Evolutionary conservation across 2,797 vertebrate species (phyloP).

Genomic region (Schizothorax lantsangensis): DNA sequence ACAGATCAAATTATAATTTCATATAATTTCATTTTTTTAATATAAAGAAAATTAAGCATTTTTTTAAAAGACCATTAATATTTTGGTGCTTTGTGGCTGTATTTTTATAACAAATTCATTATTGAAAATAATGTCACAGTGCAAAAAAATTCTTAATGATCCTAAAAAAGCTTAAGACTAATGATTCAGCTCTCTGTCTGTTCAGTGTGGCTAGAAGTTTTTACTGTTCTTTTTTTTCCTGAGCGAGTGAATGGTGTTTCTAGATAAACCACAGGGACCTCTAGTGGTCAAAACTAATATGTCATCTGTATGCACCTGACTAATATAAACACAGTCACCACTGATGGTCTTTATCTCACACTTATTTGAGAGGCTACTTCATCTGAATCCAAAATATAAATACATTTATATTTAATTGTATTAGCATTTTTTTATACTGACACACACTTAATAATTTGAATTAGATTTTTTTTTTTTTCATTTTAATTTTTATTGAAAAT

Average conservation of each 20-base stretch:
- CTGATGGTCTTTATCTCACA: not conserved
- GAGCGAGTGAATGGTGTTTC: not conserved
- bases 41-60: not conserved
- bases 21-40: not conserved
- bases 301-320: not conserved
- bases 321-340: not conserved
- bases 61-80: not conserved
- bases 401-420: not conserved
- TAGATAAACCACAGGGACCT: slow-evolving; percentile 29
- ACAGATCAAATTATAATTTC: not conserved
- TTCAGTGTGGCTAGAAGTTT: not conserved
- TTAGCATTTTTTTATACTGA: not conserved
- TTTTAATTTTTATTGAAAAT: not conserved
- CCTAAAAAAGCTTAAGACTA: not conserved
- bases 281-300: slow-evolving; percentile 8
- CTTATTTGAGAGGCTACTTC: not conserved
- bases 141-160: not conserved
- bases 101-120: not conserved
- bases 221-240: not conserved
- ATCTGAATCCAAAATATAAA: not conserved
- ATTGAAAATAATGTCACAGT: not conserved
- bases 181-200: not conserved
- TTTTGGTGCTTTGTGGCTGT: not conserved
- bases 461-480: not conserved
- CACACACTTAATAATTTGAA: not conserved